Evolutionary conservation across 2,113 vertebrate genomes (phyloP).

Genomic region (Nerophis ophidion): DNA sequence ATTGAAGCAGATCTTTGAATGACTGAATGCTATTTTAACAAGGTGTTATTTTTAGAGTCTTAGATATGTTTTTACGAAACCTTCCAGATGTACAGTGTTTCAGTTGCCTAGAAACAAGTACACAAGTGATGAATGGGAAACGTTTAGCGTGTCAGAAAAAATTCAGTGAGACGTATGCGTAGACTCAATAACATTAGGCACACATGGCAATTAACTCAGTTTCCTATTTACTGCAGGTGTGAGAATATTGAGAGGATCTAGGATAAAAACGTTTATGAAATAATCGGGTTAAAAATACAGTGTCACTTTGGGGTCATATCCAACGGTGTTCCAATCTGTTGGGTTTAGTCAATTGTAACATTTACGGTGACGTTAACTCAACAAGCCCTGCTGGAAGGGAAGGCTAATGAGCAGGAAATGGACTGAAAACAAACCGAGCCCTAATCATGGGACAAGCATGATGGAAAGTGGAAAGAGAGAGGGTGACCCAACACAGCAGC

Average conservation of each 20-base stretch:
- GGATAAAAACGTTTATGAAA: background rate
- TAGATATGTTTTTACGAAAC: too few species aligned
- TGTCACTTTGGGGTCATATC: background rate
- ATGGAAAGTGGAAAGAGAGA: constrained; percentile 22
- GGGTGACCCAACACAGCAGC: background rate
- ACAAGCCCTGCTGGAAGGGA: constrained; percentile 33
- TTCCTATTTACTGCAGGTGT: background rate
- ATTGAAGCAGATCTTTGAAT: too few species aligned
- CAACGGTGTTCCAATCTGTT: background rate
- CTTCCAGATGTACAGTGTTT: too few species aligned
- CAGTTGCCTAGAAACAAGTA: background rate
- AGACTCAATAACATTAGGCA: background rate
- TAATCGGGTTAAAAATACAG: background rate
- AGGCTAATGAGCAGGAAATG: constrained; percentile 48
- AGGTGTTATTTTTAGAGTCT: too few species aligned
- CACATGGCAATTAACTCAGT: background rate
- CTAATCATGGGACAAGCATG: constrained; percentile 35
- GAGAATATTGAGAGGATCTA: background rate
- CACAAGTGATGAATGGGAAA: background rate
- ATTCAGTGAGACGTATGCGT: background rate
- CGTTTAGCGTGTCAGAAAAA: background rate
- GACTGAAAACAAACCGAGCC: constrained; percentile 37
- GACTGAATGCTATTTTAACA: too few species aligned
- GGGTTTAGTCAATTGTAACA: constrained; percentile 17
- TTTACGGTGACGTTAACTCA: constrained; percentile 51